phyloP scores from a whole-genome alignment of 2,113 vertebrate species.

The Pimephales promelas region DNA sequence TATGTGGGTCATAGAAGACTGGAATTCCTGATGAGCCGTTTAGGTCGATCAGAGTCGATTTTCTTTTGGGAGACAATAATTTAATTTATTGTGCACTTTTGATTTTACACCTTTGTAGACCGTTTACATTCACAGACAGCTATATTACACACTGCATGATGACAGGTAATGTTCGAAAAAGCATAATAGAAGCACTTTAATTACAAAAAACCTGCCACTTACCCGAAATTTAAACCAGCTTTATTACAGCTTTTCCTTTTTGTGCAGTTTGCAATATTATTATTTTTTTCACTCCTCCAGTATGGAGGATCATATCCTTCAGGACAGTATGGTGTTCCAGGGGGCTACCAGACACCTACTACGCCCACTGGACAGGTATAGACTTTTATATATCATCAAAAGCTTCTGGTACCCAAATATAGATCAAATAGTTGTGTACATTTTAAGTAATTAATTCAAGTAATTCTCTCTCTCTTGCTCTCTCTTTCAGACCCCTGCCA shows the following conservation, averaged over 20 bases:
- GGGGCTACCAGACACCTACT: constrained; percentile 72
- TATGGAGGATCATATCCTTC: constrained; percentile 81
- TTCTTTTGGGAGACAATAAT: too few species aligned
- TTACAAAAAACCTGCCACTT: background rate
- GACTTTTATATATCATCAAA: background rate
- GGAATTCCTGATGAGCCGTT: too few species aligned
- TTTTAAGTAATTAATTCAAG: background rate
- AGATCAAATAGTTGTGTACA: background rate
- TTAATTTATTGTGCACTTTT: too few species aligned
- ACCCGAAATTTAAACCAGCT: background rate
- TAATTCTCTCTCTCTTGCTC: background rate
- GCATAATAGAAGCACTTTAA: too few species aligned
- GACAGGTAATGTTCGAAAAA: too few species aligned
- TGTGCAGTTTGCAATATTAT: background rate
- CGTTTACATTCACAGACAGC: too few species aligned
- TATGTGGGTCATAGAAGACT: too few species aligned
- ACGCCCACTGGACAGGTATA: constrained; percentile 78
- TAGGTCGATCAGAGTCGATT: too few species aligned
- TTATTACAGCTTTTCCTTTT: background rate
- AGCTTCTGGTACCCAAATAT: background rate
- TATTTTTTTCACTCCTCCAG: constrained; percentile 39
- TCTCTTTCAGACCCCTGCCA: constrained; percentile 66
- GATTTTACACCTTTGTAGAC: too few species aligned
- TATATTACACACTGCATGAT: too few species aligned
- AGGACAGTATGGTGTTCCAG: constrained; percentile 80